Percentiles rank a stretch among this genome's conserved stretches.
Evolutionary conservation across 2,797 vertebrate species (phyloP).

Genomic region (Myotis vivesi): DNA sequence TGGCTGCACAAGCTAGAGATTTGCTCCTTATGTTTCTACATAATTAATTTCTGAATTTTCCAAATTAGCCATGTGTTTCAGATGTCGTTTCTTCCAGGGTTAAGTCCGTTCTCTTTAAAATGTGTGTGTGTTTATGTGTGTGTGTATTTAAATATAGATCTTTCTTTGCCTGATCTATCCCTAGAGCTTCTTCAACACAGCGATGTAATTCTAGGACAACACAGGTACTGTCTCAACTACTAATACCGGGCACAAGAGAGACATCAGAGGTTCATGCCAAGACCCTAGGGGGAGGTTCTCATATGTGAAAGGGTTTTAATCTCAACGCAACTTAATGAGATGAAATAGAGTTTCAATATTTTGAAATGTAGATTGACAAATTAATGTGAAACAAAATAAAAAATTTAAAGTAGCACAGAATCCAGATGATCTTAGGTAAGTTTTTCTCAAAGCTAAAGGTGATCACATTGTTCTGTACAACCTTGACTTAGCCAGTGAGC

Average conservation of each 20-base stretch:
- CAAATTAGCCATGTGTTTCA: background rate
- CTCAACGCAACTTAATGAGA: background rate
- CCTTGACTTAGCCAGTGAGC: background rate
- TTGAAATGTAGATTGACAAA: background rate
- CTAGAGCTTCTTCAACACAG: background rate
- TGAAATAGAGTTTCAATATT: background rate
- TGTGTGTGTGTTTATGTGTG: background rate
- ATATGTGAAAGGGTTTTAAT: background rate
- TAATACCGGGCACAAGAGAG: fast-evolving
- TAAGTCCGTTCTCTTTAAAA: background rate
- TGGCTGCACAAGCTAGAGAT: background rate
- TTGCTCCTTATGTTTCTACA: background rate
- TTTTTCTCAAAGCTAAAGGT: background rate
- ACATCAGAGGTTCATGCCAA: background rate
- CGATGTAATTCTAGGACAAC: fast-evolving
- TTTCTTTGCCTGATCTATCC: background rate
- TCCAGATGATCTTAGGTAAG: background rate
- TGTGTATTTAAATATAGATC: background rate
- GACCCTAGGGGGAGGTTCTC: background rate
- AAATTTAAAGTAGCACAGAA: background rate
- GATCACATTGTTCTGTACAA: background rate
- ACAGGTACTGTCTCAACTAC: background rate
- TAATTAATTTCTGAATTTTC: slow-evolving; percentile 22
- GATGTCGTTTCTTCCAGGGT: background rate
- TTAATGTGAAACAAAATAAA: background rate